Conservation (phyloP, 2,113 vertebrate genomes). For the Mellivora capensis region DNA sequence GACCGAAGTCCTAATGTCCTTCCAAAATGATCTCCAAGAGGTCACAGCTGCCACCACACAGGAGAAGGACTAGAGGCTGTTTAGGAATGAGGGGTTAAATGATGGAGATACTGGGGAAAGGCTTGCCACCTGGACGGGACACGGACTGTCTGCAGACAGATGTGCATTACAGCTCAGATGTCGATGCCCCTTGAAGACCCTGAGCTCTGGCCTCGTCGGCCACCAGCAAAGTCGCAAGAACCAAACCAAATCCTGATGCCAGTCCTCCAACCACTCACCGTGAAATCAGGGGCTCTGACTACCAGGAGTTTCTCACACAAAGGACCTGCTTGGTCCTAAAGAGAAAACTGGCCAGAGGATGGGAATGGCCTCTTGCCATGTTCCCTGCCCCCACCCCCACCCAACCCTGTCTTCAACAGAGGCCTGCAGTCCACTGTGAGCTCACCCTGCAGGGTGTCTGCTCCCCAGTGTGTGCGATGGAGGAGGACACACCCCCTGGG, state of each 20-base stretch:
- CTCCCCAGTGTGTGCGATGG: fast-evolving
- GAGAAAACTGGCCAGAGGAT: background rate
- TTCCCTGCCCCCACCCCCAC: background rate
- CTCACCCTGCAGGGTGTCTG: background rate
- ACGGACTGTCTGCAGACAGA: fast-evolving
- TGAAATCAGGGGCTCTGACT: no score
- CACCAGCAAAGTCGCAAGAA: background rate
- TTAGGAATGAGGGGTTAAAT: background rate
- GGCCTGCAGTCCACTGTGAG: fast-evolving
- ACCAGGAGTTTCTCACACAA: fast-evolving
- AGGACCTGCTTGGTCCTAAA: background rate
- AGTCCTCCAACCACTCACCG: fast-evolving
- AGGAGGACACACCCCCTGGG: background rate
- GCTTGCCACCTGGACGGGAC: background rate
- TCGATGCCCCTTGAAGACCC: background rate
- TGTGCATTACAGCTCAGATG: fast-evolving
- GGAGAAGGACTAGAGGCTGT: background rate
- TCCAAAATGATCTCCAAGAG: background rate
- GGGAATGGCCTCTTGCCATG: fast-evolving
- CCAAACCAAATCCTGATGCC: background rate
- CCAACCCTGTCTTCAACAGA: fast-evolving
- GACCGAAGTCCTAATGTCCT: background rate
- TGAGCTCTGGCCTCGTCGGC: background rate
- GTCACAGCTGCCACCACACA: background rate
- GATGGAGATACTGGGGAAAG: background rate